Percentiles rank a stretch among this genome's conserved stretches.
Conservation (phyloP, 2,888 invertebrate genomes). For the Selenia dentaria region DNA sequence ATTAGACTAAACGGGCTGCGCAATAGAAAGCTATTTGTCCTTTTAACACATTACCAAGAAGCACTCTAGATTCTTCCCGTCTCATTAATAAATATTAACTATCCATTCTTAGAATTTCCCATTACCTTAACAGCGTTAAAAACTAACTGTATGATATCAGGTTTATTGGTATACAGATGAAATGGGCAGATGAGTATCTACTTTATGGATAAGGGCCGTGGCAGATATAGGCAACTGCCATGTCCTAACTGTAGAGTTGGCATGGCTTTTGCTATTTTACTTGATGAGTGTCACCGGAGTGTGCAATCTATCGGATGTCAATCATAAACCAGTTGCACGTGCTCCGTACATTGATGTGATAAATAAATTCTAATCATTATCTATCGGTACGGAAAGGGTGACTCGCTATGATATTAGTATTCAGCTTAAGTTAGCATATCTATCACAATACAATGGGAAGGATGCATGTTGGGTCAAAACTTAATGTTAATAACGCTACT, state of each 20-base stretch:
- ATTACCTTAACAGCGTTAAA: not conserved
- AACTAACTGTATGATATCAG: no score
- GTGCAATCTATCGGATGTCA: slow-evolving; percentile 35
- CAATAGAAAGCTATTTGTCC: slow-evolving; percentile 28
- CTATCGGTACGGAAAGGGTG: slow-evolving; percentile 26
- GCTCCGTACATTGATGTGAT: slow-evolving; percentile 24
- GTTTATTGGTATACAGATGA: not conserved
- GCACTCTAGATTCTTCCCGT: not conserved
- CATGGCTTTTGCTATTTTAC: slow-evolving; percentile 25
- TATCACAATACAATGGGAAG: slow-evolving; percentile 36
- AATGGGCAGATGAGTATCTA: slow-evolving; percentile 25
- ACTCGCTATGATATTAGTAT: slow-evolving; percentile 38
- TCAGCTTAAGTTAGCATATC: slow-evolving; percentile 29
- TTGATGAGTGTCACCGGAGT: slow-evolving; percentile 22
- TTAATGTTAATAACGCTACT: slow-evolving; percentile 23
- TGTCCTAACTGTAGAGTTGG: slow-evolving; percentile 24
- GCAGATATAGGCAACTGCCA: slow-evolving; percentile 22
- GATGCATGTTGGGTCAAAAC: slow-evolving; percentile 26
- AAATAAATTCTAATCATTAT: slow-evolving; percentile 39
- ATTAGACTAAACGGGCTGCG: slow-evolving; percentile 44
- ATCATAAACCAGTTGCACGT: slow-evolving; percentile 35
- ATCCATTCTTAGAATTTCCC: not conserved
- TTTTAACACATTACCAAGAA: slow-evolving; percentile 22
- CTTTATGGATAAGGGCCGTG: slow-evolving; percentile 14
- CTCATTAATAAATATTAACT: slow-evolving; percentile 1